Conservation (phyloP, 2,797 vertebrate species). For the Hybognathus amarus region DNA sequence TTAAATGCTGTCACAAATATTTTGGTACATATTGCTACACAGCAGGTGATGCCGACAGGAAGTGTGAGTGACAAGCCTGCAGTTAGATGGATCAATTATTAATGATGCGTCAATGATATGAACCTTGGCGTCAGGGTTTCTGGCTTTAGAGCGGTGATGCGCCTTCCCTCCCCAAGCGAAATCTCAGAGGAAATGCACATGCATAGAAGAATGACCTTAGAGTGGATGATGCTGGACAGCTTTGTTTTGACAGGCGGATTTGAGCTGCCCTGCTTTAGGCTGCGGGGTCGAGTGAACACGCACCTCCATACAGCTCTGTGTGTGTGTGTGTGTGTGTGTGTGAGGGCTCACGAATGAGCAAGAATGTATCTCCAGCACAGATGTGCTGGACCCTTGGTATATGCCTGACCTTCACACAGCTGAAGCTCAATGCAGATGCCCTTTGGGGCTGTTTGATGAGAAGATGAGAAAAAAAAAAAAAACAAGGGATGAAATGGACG, state of each 20-base stretch:
- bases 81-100: conserved; percentile 42
- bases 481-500: conserved; percentile 47
- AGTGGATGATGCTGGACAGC: conserved; percentile 46
- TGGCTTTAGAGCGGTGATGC: conserved; percentile 24
- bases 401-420: conserved; percentile 48
- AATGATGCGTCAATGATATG: conserved; percentile 38
- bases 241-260: conserved; percentile 50
- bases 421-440: conserved; percentile 36
- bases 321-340: background rate
- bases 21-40: conserved; percentile 7
- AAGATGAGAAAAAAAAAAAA: conserved; percentile 42
- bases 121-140: conserved; percentile 23
- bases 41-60: background rate
- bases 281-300: background rate
- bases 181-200: conserved; percentile 22
- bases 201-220: conserved; percentile 41
- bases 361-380: conserved; percentile 33
- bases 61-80: conserved; percentile 1
- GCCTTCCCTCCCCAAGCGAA: background rate
- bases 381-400: conserved; percentile 38
- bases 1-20: conserved; percentile 36
- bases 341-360: background rate
- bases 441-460: conserved; percentile 52
- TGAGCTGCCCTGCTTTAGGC: conserved; percentile 27
- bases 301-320: background rate